Base-by-base conservation (phyloP, 2,113 vertebrate genomes). In the Saccopteryx bilineata region DNA sequence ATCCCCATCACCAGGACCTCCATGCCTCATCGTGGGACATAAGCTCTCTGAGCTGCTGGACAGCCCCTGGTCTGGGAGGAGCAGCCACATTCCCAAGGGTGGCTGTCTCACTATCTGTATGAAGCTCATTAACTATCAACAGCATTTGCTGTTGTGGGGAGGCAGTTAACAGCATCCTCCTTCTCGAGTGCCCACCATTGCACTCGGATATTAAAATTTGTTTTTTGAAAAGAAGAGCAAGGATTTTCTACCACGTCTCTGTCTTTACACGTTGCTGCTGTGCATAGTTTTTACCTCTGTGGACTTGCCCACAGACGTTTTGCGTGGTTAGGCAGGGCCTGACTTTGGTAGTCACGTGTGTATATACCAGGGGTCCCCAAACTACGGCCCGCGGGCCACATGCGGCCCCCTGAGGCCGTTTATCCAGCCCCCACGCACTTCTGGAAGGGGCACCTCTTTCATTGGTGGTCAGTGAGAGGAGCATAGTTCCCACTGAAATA, bases 21-120 rank as follows among this genome's bases (percentile, higher is more conserved):
- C 9, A 0, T 0, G 12, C 13, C 21, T 21, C 17, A 1, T 1
- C 6, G 1, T 6, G 12, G 75, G 61, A 18, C 7, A 26, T 10
- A 28, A 19, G 23, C 8, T 63, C 85, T 95, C 13, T 13, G 28
- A 60, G 31, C 71, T 83, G 39, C 81, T n/a, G 28, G 18, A 9
- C 48, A 39, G 28, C 12, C 60, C 15, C 54, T 7, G 21, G 24
- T 28, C 24, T 33, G 31, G 24, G 10, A 76, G 28, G 1, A 58
- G 26, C 2, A 46, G 31, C 46, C 9, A 24, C 2, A 3, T 54
- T 33, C 31, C 46, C 26, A 0, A 48, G 82, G 80, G 39, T 39
- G 39, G 23, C 63, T 6, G 21, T 24, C 15, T 21, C 33, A 9
- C 33, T 15, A 15, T 79, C 63, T 39, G 24, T 11, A 18, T 9